These are phyloP conservation scores for Ptychoptera albimana DNA, from an alignment of 2,888 invertebrate genomes.

Conservation along the genomic window DNA sequence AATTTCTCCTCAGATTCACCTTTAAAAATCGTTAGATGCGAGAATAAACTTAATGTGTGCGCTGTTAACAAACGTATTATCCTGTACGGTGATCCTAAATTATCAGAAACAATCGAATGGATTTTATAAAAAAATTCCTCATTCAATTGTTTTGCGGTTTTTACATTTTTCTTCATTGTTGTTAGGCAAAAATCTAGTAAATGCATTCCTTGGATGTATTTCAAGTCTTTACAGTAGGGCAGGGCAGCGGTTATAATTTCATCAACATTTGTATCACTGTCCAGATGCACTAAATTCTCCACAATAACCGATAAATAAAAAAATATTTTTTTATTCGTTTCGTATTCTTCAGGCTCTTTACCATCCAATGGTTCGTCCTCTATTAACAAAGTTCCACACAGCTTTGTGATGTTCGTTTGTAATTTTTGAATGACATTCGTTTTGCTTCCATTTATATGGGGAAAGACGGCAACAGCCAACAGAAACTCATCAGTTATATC, in stretches of 20 bases:
- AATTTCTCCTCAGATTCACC: neutral
- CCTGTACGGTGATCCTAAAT: conserved; percentile 52
- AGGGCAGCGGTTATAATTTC: conserved; percentile 31
- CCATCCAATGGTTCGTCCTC: neutral
- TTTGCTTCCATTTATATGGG: conserved; percentile 16
- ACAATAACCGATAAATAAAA: conserved; percentile 40
- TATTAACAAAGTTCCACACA: conserved; percentile 11
- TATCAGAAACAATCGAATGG: conserved; percentile 37
- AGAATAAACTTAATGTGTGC: conserved; percentile 47
- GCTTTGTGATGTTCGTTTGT: conserved; percentile 23
- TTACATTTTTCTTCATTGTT: conserved; percentile 15
- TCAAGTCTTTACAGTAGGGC: conserved; percentile 31
- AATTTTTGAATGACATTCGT: conserved; percentile 8
- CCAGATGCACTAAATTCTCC: conserved; percentile 41
- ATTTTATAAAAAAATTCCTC: conserved; percentile 32
- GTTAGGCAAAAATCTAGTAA: conserved; percentile 38
- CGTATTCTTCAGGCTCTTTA: neutral
- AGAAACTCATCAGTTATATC: conserved; percentile 27
- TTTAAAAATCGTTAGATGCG: neutral
- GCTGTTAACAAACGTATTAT: conserved; percentile 52
- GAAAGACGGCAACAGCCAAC: conserved; percentile 18
- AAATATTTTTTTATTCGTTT: conserved; percentile 17
- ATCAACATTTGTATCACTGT: conserved; percentile 23
- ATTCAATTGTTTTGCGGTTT: conserved; percentile 28
- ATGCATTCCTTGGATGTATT: conserved; percentile 35